Evolutionary conservation across 2,797 vertebrate species (phyloP).

Genomic region (Allobates femoralis): DNA sequence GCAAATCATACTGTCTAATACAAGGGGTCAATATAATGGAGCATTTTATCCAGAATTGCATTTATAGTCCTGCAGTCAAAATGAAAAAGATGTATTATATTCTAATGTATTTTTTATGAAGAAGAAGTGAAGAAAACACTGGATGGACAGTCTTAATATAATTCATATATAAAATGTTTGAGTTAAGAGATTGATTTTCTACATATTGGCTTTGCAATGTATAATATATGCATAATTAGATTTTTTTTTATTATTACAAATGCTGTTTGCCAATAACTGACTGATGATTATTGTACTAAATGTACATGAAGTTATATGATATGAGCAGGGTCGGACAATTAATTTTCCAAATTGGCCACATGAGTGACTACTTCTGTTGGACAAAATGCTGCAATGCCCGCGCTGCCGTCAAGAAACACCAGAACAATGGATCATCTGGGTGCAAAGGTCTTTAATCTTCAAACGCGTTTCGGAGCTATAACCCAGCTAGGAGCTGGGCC

Average conservation of each 20-base stretch:
- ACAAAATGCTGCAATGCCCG: no score
- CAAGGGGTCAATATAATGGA: conserved; percentile 1
- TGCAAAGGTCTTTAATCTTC: no score
- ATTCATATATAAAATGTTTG: background rate
- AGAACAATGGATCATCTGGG: no score
- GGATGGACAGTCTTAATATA: background rate
- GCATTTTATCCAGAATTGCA: conserved; percentile 7
- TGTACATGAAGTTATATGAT: background rate
- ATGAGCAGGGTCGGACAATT: background rate
- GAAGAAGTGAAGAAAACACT: background rate
- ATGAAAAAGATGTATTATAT: conserved; percentile 23
- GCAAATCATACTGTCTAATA: conserved; percentile 31
- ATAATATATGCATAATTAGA: background rate
- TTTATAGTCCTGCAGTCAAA: conserved; percentile 4
- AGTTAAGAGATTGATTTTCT: background rate
- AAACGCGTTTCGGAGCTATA: no score
- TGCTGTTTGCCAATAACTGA: background rate
- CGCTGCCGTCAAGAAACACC: no score
- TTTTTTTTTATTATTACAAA: background rate
- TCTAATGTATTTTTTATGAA: conserved; percentile 14
- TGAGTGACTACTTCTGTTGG: no score
- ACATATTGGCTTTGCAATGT: background rate
- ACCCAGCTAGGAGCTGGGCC: no score
- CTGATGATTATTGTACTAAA: background rate
- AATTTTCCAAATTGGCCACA: no score